Conservation (phyloP, 2,888 invertebrate genomes). For the Perithous albicinctus region DNA sequence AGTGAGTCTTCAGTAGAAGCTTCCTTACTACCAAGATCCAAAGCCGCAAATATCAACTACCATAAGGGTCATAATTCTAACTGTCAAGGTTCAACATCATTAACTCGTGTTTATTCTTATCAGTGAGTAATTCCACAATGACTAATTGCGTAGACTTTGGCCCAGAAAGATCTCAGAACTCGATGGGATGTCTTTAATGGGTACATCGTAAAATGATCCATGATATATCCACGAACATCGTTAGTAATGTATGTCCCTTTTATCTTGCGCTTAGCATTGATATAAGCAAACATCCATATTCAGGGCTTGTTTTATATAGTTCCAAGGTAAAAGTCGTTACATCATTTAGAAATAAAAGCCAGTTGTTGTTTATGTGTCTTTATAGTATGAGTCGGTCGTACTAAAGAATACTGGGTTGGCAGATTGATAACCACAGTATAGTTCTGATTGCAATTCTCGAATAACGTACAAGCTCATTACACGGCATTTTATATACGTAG, state of each 20-base stretch:
- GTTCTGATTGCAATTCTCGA: background rate
- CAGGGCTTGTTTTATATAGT: background rate
- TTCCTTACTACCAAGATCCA: background rate
- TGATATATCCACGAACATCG: background rate
- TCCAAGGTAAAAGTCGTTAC: background rate
- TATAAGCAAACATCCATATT: background rate
- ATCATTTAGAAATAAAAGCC: background rate
- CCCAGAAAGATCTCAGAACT: background rate
- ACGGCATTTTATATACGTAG: background rate
- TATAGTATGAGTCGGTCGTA: background rate
- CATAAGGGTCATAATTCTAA: slow-evolving; percentile 24
- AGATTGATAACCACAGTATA: background rate
- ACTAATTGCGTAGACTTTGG: background rate
- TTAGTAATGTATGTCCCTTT: background rate
- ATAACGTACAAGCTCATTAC: background rate
- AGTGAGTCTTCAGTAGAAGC: background rate
- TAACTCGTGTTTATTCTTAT: background rate
- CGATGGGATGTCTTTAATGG: background rate
- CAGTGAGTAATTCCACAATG: background rate
- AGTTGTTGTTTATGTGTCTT: background rate
- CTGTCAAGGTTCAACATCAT: slow-evolving; percentile 1
- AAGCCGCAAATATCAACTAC: background rate
- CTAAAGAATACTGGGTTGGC: no score
- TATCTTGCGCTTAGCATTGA: background rate
- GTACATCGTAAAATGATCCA: background rate